Base-by-base conservation (phyloP, 2,113 vertebrate species). In the Oryctolagus cuniculus region DNA sequence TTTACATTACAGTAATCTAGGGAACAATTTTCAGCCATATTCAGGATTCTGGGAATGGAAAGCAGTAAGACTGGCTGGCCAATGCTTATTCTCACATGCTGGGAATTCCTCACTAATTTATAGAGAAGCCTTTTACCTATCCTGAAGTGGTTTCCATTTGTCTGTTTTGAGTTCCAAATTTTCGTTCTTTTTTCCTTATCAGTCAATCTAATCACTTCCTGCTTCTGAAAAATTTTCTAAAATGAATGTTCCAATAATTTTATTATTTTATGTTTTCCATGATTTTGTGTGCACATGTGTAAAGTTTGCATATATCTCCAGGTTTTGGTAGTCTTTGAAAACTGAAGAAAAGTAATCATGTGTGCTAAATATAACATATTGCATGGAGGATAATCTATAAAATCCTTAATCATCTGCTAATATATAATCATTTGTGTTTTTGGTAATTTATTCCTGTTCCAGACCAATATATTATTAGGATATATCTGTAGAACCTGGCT, bases 351-450 rank as follows among this genome's bases (percentile, higher is more conserved):
- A 58, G 61, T 86, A 70, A 91, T 70, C 38, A 17, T 36, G 2
- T 89, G 29, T 93, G 53, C 49, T 31, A 29, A 72, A 31, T 81
- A 8, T 85, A 85, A 78, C 10, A 82, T 86, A 24, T 89, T 85
- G 51, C 93, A 85, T 25, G 70, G 31, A 31, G 81, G 21, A 64
- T 74, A n/a, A 78, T 85, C 51, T 83, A 34, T 69, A 22, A 93
- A 83, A 51, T 4, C 22, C 17, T 25, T 73, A 74, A 29, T 5
- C 72, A 29, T 92, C 22, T 38, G 21, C 53, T 27, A 44, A 44
- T 78, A 29, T 80, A 38, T 85, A 72, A 1, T 51, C 21, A 44
- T 8, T 80, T 91, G 1, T 34, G 6, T 12, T 81, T 80, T 94
- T 58, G 21, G 16, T 36, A 72, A 75, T 85, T 74, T 94, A 4